Evolutionary conservation across 2,888 invertebrate species (phyloP).

Genomic region (Cosmia trapezina): DNA sequence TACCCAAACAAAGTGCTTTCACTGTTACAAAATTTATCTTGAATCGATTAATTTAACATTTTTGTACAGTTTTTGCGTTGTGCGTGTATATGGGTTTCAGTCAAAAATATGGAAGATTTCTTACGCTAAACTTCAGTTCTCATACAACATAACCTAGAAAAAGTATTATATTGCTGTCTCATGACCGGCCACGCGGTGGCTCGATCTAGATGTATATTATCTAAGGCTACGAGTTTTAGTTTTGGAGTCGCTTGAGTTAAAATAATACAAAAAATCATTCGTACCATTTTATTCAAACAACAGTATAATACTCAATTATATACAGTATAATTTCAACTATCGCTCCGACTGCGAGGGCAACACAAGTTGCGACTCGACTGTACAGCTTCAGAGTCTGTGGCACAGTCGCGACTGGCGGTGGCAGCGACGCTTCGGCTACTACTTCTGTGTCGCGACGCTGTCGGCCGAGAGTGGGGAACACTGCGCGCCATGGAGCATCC

Average conservation of each 20-base stretch:
- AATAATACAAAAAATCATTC: constrained; percentile 15
- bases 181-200: too few relatives aligned
- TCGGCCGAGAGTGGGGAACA: constrained; percentile 69
- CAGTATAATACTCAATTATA: constrained; percentile 71
- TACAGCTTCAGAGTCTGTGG: constrained; percentile 73
- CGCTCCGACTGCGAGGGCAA: constrained; percentile 76
- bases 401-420: background rate
- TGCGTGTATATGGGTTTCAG: too few relatives aligned
- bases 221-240: too few relatives aligned
- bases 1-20: too few relatives aligned
- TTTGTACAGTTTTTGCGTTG: too few relatives aligned
- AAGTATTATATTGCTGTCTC: too few relatives aligned
- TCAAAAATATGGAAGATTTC: too few relatives aligned
- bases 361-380: constrained; percentile 75
- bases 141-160: too few relatives aligned
- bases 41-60: too few relatives aligned
- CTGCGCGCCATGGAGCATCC: constrained; percentile 77
- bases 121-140: too few relatives aligned
- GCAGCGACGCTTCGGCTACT: constrained; percentile 18
- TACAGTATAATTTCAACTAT: constrained; percentile 79
- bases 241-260: background rate
- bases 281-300: constrained; percentile 20
- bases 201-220: too few relatives aligned
- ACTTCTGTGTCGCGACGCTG: constrained; percentile 68
- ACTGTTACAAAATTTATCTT: too few relatives aligned